phyloP scores from a whole-genome alignment of 2,888 invertebrate genomes.

The Lasioglossum calceatum region DNA sequence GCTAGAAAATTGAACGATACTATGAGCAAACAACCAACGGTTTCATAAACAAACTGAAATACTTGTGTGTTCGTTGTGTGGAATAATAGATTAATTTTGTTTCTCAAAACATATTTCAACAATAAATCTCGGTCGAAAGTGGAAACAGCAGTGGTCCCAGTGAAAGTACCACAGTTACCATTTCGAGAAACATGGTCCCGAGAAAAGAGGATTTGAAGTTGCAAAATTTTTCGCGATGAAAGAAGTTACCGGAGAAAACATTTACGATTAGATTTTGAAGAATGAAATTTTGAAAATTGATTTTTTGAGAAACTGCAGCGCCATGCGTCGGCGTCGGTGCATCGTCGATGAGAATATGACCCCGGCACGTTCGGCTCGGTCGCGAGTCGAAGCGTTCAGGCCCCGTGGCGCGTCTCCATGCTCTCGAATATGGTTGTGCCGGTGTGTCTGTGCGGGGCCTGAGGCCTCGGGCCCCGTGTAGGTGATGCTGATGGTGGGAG shows the following conservation, averaged over 20 bases:
- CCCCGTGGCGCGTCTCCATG: slow-evolving; percentile 59
- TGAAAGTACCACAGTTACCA: too few relatives aligned
- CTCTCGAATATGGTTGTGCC: slow-evolving; percentile 17
- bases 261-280: background rate
- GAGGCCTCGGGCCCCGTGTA: slow-evolving; percentile 42
- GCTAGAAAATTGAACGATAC: too few relatives aligned
- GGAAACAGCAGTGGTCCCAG: too few relatives aligned
- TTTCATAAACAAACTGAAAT: too few relatives aligned
- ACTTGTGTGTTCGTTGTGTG: too few relatives aligned
- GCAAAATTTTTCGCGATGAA: too few relatives aligned
- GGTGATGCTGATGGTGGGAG: slow-evolving; percentile 79
- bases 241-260: background rate
- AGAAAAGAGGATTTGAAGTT: too few relatives aligned
- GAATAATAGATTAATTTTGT: too few relatives aligned
- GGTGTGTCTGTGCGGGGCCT: background rate
- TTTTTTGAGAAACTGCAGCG: background rate
- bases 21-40: too few relatives aligned
- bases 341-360: slow-evolving; percentile 83
- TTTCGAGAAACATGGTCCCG: too few relatives aligned
- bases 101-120: too few relatives aligned
- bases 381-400: slow-evolving; percentile 67
- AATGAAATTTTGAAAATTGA: background rate
- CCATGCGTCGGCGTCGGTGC: slow-evolving; percentile 45
- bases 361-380: slow-evolving; percentile 73
- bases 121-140: too few relatives aligned